Evolutionary conservation across 2,113 vertebrate species (phyloP).

Genomic region (Halcyon senegalensis): DNA sequence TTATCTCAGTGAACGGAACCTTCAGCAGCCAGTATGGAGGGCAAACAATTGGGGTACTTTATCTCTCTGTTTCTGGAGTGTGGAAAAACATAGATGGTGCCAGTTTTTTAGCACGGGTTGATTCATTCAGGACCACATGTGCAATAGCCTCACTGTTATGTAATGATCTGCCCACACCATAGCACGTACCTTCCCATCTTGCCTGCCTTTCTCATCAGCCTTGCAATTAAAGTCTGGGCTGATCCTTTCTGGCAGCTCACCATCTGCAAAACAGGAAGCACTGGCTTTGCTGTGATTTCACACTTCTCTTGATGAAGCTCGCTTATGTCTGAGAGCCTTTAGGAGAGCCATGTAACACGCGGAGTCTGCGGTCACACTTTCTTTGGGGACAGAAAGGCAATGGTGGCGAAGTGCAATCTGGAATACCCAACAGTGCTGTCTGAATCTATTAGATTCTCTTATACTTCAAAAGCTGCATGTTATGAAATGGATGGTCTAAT

Average conservation of each 20-base stretch:
- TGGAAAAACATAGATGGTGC: not conserved
- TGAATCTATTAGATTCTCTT: not conserved
- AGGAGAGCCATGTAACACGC: not conserved
- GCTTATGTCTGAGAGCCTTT: constrained; percentile 10
- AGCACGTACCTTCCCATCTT: constrained; percentile 1
- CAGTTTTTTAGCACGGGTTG: not conserved
- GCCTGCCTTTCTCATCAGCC: constrained; percentile 46
- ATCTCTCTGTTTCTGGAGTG: not conserved
- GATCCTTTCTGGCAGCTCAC: constrained; percentile 71
- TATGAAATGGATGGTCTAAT: not conserved
- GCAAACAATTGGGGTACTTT: not conserved
- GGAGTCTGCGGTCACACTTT: fast-evolving
- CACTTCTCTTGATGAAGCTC: constrained; percentile 48
- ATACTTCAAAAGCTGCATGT: not conserved
- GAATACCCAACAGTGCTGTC: not conserved
- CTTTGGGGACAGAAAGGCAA: not conserved
- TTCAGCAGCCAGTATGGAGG: not conserved
- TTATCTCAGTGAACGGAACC: not conserved
- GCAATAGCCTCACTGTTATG: not conserved
- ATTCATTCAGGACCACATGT: not conserved
- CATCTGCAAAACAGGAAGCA: constrained; percentile 65
- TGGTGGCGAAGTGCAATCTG: not conserved
- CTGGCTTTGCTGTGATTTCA: constrained; percentile 64
- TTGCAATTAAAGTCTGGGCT: constrained; percentile 60
- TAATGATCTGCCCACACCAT: constrained; percentile 35